A percentile compares a stretch with the other conserved stretches of the same genome.
phyloP scores from a whole-genome alignment of 2,797 vertebrate species.

The Tauraco hartlaubi region DNA sequence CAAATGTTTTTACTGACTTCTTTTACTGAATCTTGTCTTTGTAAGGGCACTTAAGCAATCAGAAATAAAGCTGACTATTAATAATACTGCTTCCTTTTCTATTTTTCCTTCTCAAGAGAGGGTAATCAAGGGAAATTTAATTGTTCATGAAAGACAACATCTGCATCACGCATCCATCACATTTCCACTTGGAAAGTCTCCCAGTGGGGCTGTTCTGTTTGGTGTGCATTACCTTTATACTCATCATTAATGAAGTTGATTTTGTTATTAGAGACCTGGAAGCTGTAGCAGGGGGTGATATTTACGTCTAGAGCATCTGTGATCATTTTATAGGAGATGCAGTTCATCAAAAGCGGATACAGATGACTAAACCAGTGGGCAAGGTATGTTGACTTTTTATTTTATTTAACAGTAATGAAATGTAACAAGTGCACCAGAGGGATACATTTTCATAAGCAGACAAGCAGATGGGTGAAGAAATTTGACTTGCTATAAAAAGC shows the following conservation, averaged over 20 bases:
- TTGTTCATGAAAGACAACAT: slow-evolving; percentile 35
- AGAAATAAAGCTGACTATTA: not conserved
- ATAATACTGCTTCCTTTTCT: not conserved
- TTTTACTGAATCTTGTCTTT: not conserved
- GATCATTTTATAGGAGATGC: not conserved
- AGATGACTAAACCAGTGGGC: slow-evolving; percentile 23
- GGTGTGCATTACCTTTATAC: not conserved
- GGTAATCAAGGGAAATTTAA: slow-evolving; percentile 36
- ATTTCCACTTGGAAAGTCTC: slow-evolving; percentile 25
- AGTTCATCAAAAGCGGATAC: not conserved
- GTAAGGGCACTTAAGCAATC: not conserved
- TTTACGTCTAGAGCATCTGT: not conserved
- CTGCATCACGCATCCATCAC: not conserved
- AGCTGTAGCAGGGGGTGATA: not conserved
- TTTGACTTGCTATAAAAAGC: slow-evolving; percentile 54
- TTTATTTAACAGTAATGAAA: slow-evolving; percentile 39
- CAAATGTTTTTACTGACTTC: not conserved
- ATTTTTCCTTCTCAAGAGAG: not conserved
- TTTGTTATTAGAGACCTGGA: not conserved
- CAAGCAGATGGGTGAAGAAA: slow-evolving; percentile 68
- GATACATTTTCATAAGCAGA: slow-evolving; percentile 55
- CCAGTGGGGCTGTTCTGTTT: not conserved
- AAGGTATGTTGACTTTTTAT: slow-evolving; percentile 26
- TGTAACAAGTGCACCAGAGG: slow-evolving; percentile 56
- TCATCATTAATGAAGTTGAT: not conserved